Conservation (phyloP, 1,140 invertebrate genomes). For the Platyscapa corneri region DNA sequence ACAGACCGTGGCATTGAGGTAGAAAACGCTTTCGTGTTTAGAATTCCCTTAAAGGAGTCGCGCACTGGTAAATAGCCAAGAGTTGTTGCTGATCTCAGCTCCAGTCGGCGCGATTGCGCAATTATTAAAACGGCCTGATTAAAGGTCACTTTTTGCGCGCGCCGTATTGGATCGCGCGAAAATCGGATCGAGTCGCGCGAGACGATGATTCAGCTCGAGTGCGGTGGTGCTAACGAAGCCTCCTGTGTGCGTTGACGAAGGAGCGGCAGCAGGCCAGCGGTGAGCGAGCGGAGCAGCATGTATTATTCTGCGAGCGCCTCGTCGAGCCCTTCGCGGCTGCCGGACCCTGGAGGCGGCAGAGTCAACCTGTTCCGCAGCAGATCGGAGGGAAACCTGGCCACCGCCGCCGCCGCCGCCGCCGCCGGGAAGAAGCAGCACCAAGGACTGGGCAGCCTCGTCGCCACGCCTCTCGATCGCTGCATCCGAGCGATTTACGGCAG, state of each 20-base stretch:
- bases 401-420: background rate
- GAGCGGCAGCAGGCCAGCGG: background rate
- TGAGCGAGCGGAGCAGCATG: conserved; percentile 33
- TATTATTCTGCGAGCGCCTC: conserved; percentile 43
- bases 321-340: conserved; percentile 1
- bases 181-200: too few species aligned
- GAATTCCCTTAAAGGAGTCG: background rate
- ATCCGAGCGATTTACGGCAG: conserved; percentile 74
- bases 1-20: background rate
- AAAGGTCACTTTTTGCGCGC: too few species aligned
- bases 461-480: conserved; percentile 71
- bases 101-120: too few species aligned
- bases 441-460: conserved; percentile 44
- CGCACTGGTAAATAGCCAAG: background rate
- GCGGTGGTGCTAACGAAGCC: too few species aligned
- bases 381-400: conserved; percentile 70
- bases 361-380: conserved; percentile 69
- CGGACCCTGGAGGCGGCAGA: background rate
- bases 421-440: conserved; percentile 10
- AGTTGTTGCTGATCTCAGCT: background rate
- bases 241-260: background rate
- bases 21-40: background rate
- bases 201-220: too few species aligned
- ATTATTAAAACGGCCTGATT: too few species aligned
- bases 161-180: too few species aligned